phyloP scores from a whole-genome alignment of 1,140 invertebrate genomes.

The Heliconius nattereri region DNA sequence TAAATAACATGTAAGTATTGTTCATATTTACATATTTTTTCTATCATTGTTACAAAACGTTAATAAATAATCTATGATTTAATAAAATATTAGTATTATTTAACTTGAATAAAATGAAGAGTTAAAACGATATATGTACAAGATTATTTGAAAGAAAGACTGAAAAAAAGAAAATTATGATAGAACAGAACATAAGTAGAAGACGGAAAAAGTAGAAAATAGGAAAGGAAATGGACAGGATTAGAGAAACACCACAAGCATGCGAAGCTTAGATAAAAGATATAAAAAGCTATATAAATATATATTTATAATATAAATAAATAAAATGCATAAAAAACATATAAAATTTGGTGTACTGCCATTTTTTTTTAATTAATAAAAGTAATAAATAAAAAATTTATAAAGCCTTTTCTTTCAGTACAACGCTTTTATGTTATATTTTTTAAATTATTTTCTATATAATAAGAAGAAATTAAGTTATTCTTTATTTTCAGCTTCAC shows the following conservation, averaged over 20 bases:
- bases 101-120: constrained; percentile 28
- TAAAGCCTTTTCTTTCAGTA: no score
- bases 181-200: constrained; percentile 34
- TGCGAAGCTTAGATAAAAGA: constrained; percentile 36
- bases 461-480: no score
- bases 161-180: constrained; percentile 14
- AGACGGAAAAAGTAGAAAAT: constrained; percentile 34
- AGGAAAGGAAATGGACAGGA: constrained; percentile 18
- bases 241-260: constrained; percentile 26
- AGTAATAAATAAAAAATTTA: no score
- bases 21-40: background rate
- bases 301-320: background rate
- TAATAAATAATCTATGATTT: background rate
- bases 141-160: constrained; percentile 1
- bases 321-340: no score
- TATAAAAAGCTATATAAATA: background rate
- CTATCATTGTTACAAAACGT: background rate
- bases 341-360: no score
- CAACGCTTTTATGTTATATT: no score
- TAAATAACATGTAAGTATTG: no score
- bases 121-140: background rate
- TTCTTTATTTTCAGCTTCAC: no score
- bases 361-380: no score
- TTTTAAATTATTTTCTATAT: no score
- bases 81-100: constrained; percentile 18